A percentile compares a stretch with the other conserved stretches of the same genome.
phyloP scores from a whole-genome alignment of 2,888 invertebrate species.

The Holacanthella duospinosa region DNA sequence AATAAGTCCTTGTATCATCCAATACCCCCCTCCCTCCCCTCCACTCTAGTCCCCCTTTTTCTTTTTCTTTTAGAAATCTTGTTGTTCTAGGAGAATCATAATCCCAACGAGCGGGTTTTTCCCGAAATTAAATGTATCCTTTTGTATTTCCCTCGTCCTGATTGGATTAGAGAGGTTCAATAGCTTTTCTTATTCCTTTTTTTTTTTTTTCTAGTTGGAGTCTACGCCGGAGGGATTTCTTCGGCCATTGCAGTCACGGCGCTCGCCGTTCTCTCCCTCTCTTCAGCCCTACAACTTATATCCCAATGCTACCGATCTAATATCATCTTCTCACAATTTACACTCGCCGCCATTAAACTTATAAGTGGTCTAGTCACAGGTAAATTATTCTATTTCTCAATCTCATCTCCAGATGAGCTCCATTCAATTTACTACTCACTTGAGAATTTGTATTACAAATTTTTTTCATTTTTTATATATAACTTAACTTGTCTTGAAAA shows the following conservation, averaged over 20 bases:
- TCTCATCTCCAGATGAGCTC: neutral
- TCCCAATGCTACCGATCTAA: constrained; percentile 66
- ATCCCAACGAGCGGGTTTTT: neutral
- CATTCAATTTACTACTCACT: too few species aligned
- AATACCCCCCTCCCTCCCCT: neutral
- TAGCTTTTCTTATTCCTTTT: too few species aligned
- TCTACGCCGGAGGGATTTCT: constrained; percentile 69
- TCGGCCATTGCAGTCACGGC: constrained; percentile 62
- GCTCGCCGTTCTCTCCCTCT: constrained; percentile 64
- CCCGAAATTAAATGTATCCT: neutral
- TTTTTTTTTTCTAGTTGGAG: constrained; percentile 55
- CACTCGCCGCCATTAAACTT: constrained; percentile 48
- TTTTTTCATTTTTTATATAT: too few species aligned
- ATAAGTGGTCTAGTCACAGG: constrained; percentile 65
- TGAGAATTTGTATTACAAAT: too few species aligned
- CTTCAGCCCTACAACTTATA: constrained; percentile 68
- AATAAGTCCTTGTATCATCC: neutral
- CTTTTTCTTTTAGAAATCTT: neutral
- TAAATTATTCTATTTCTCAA: constrained; percentile 45
- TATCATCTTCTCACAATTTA: constrained; percentile 44
- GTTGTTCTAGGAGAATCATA: too few species aligned
- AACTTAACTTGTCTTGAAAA: too few species aligned
- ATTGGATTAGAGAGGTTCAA: neutral
- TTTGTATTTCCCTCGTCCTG: neutral
- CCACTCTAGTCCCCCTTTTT: neutral